Evolutionary conservation across 1,140 invertebrate genomes (phyloP).

Genomic region (Anagrus nilaparvatae): DNA sequence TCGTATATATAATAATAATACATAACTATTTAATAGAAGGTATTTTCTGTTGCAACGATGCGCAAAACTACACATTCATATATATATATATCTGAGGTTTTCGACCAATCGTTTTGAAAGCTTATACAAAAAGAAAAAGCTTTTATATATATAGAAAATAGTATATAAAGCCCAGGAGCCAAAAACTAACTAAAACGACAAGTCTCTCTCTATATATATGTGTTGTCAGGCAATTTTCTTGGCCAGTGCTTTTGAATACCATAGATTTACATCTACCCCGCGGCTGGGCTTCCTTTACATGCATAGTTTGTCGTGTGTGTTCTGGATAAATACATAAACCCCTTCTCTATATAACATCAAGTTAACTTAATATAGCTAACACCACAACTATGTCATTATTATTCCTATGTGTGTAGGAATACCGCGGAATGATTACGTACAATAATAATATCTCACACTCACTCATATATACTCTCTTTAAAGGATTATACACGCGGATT

Average conservation of each 20-base stretch:
- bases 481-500: constrained; percentile 46
- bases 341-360: constrained; percentile 23
- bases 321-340: constrained; percentile 38
- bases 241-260: constrained; percentile 43
- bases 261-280: constrained; percentile 41
- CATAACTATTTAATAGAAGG: constrained; percentile 6
- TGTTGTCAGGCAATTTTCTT: constrained; percentile 46
- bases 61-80: background rate
- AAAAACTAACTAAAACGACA: no score
- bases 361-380: no score
- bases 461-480: constrained; percentile 36
- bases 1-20: no score
- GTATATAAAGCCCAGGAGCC: no score
- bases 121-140: no score
- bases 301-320: constrained; percentile 24
- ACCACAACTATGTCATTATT: constrained; percentile 45
- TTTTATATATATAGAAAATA: no score
- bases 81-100: no score
- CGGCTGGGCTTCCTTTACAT: constrained; percentile 28
- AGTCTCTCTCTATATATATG: no score
- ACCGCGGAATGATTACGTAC: no score
- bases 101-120: no score
- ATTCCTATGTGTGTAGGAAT: constrained; percentile 27
- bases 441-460: no score
- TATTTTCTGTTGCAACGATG: constrained; percentile 5